A percentile compares a stretch with the other conserved stretches of the same genome.
These are phyloP conservation scores for Peromyscus californicus DNA, from an alignment of 2,113 vertebrate species.

Conservation along the genomic window DNA sequence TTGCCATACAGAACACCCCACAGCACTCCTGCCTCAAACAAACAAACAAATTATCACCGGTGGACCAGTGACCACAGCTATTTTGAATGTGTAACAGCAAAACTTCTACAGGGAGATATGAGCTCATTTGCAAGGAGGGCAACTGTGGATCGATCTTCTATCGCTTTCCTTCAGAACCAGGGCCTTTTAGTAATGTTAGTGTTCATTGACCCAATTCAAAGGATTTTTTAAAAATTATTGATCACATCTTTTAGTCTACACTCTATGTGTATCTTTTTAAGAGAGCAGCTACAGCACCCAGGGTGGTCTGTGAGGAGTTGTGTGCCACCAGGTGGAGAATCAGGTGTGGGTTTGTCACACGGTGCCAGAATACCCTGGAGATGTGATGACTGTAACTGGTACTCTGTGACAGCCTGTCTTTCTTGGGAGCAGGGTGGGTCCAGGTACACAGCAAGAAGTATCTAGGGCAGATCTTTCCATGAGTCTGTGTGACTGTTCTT, in stretches of 20 bases:
- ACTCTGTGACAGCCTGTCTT: neutral
- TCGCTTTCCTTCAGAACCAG: neutral
- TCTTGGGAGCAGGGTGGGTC: neutral
- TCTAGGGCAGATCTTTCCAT: neutral
- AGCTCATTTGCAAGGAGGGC: neutral
- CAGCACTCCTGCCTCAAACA: neutral
- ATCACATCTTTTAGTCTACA: neutral
- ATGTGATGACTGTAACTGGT: too few relatives aligned
- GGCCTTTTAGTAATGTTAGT: neutral
- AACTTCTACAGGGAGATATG: neutral
- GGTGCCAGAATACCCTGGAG: neutral
- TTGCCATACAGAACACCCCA: too few relatives aligned
- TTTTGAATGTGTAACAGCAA: neutral
- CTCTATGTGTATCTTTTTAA: neutral
- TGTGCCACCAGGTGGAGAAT: neutral
- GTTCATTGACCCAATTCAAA: neutral
- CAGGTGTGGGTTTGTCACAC: neutral
- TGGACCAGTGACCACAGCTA: neutral
- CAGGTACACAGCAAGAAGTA: neutral
- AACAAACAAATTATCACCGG: neutral
- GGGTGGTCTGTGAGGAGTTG: neutral
- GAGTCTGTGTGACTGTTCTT: neutral
- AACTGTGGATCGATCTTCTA: neutral
- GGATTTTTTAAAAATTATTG: neutral
- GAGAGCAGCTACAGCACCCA: fast-evolving